These are phyloP conservation scores for Cyaniris semiargus DNA, from an alignment of 2,888 invertebrate species.

Conservation along the genomic window DNA sequence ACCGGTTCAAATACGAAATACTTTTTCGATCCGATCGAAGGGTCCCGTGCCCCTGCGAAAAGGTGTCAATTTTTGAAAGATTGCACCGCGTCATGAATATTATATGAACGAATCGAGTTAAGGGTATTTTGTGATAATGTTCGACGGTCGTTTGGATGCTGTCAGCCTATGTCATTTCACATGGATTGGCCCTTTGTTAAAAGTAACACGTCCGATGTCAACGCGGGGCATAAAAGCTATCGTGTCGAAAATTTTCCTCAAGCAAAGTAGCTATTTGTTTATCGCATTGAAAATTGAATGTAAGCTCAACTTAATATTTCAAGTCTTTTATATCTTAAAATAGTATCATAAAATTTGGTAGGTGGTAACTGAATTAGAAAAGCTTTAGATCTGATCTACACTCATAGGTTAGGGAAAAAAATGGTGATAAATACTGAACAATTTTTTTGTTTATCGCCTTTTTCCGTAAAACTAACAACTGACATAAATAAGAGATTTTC, in stretches of 20 bases:
- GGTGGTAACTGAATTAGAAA: neutral
- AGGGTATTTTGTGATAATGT: conserved; percentile 79
- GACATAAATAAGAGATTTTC: conserved; percentile 72
- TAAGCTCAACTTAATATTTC: conserved; percentile 2
- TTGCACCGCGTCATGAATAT: conserved; percentile 79
- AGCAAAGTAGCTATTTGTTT: conserved; percentile 45
- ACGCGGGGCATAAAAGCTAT: conserved; percentile 53
- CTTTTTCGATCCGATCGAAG: conserved; percentile 63
- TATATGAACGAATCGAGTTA: conserved; percentile 79
- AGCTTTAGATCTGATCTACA: neutral
- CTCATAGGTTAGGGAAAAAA: neutral
- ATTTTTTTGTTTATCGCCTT: conserved; percentile 45
- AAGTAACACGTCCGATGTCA: conserved; percentile 76
- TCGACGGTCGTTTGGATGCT: conserved; percentile 69
- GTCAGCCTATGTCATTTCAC: conserved; percentile 79
- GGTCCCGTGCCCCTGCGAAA: conserved; percentile 60
- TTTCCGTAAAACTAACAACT: conserved; percentile 59
- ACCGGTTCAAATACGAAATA: conserved; percentile 72
- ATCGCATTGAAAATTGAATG: conserved; percentile 31
- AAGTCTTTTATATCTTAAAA: neutral
- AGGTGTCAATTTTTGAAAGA: conserved; percentile 81
- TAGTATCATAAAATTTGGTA: neutral
- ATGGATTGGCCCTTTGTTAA: conserved; percentile 78
- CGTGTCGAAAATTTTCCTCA: conserved; percentile 62
- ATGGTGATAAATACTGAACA: conserved; percentile 39